Percentiles rank a stretch among this genome's conserved stretches.
phyloP scores from a whole-genome alignment of 2,888 invertebrate species.

The Leptogaster cylindrica region DNA sequence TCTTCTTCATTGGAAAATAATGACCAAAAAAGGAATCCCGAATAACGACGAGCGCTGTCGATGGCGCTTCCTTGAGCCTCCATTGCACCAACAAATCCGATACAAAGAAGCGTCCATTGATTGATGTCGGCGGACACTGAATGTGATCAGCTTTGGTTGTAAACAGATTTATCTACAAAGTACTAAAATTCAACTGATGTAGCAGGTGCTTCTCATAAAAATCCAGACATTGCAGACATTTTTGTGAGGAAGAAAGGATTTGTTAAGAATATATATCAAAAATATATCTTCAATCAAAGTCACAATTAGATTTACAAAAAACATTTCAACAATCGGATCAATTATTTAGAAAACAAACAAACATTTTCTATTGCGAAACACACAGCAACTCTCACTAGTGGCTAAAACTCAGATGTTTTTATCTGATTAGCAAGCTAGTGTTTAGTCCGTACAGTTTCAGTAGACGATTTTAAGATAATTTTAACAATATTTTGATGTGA shows the following conservation, averaged over 20 bases:
- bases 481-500: conserved; percentile 27
- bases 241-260: not conserved
- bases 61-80: conserved; percentile 51
- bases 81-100: conserved; percentile 46
- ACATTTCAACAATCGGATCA: conserved; percentile 30
- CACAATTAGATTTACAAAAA: conserved; percentile 20
- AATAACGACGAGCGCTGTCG: conserved; percentile 51
- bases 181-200: too few relatives aligned
- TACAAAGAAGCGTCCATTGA: conserved; percentile 29
- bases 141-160: too few relatives aligned
- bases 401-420: conserved; percentile 20
- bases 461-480: too few relatives aligned
- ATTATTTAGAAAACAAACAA: too few relatives aligned
- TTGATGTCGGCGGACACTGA: conserved; percentile 33
- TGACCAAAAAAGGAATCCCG: conserved; percentile 49
- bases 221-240: not conserved
- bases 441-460: not conserved
- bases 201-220: conserved; percentile 21
- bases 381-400: conserved; percentile 1
- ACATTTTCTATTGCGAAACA: conserved; percentile 22
- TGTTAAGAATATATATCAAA: conserved; percentile 13
- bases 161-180: too few relatives aligned
- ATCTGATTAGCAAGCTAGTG: conserved; percentile 7
- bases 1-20: conserved; percentile 48
- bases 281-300: conserved; percentile 24